A percentile compares a stretch with the other conserved stretches of the same genome.
Evolutionary conservation across 2,113 vertebrate genomes (phyloP).

Genomic region (Scomber scombrus): DNA sequence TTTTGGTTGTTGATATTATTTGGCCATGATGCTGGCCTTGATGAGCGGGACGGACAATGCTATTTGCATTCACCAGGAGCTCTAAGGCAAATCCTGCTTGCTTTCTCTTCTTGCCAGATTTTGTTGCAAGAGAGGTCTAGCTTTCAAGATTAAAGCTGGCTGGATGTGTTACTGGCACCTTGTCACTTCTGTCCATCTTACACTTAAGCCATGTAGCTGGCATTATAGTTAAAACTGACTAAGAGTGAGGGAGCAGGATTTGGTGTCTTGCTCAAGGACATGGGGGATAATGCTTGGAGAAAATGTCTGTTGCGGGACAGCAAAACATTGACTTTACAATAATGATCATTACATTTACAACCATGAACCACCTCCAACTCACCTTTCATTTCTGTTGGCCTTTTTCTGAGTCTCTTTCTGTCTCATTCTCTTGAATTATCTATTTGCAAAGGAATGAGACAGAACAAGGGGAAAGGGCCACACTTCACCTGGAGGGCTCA

Average conservation of each 20-base stretch:
- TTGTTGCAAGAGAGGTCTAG: background rate
- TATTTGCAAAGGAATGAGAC: background rate
- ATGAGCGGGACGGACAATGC: slow-evolving; percentile 21
- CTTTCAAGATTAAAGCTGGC: slow-evolving; percentile 10
- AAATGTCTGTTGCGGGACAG: slow-evolving; percentile 20
- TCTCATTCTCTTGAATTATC: background rate
- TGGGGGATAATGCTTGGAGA: background rate
- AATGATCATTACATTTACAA: slow-evolving; percentile 22
- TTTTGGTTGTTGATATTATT: slow-evolving; percentile 50
- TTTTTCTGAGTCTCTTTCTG: background rate
- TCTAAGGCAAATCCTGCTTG: background rate
- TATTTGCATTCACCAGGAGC: slow-evolving; percentile 28
- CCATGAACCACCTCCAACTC: slow-evolving; percentile 18
- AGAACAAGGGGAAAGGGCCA: slow-evolving; percentile 3
- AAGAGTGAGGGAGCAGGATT: slow-evolving; percentile 4
- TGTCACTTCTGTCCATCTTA: slow-evolving; percentile 29
- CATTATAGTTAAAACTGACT: slow-evolving; percentile 17
- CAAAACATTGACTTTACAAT: slow-evolving; percentile 42
- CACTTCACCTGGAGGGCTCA: background rate
- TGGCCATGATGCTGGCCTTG: slow-evolving; percentile 22
- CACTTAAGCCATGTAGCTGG: slow-evolving; percentile 7
- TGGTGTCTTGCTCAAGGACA: slow-evolving; percentile 34
- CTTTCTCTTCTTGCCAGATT: slow-evolving; percentile 16
- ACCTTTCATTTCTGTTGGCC: slow-evolving; percentile 9
- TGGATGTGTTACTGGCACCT: slow-evolving; percentile 19